A percentile compares a stretch with the other conserved stretches of the same genome.
Conservation (phyloP, 2,797 vertebrate genomes). For the Gadopsis bispinosus region DNA sequence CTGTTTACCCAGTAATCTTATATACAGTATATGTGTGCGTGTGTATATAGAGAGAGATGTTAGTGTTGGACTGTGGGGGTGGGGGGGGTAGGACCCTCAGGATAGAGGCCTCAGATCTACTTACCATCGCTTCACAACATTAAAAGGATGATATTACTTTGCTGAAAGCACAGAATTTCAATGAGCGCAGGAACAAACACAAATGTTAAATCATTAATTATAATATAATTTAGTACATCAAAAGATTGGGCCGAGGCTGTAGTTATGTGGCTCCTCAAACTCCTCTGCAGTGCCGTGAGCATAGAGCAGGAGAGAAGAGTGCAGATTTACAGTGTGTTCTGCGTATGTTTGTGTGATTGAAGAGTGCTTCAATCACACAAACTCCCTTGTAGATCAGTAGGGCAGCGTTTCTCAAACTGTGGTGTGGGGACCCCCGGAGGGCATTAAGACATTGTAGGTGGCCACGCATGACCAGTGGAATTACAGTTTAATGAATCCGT, state of each 20-base stretch:
- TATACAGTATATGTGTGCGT: no score
- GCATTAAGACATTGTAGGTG: background rate
- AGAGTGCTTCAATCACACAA: no score
- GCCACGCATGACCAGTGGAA: background rate
- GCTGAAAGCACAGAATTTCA: constrained; percentile 78
- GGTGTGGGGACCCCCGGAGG: background rate
- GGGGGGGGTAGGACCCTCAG: constrained; percentile 42
- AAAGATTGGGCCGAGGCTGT: constrained; percentile 57
- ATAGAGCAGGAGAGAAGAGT: constrained; percentile 5
- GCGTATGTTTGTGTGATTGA: background rate
- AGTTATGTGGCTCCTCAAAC: constrained; percentile 24
- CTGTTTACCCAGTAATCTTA: constrained; percentile 53
- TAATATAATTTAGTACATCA: constrained; percentile 78
- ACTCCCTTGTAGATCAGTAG: background rate
- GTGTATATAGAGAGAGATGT: constrained; percentile 25
- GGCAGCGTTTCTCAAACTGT: background rate
- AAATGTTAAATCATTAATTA: constrained; percentile 72
- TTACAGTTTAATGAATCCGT: background rate
- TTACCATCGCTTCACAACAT: constrained; percentile 65
- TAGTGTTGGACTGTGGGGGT: constrained; percentile 4
- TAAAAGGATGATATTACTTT: constrained; percentile 76
- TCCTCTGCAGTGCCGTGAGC: constrained; percentile 19
- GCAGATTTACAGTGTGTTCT: background rate
- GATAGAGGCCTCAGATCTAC: constrained; percentile 71
- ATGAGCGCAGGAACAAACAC: constrained; percentile 69